phyloP scores from a whole-genome alignment of 2,113 vertebrate genomes.

The Lasiurus cinereus region DNA sequence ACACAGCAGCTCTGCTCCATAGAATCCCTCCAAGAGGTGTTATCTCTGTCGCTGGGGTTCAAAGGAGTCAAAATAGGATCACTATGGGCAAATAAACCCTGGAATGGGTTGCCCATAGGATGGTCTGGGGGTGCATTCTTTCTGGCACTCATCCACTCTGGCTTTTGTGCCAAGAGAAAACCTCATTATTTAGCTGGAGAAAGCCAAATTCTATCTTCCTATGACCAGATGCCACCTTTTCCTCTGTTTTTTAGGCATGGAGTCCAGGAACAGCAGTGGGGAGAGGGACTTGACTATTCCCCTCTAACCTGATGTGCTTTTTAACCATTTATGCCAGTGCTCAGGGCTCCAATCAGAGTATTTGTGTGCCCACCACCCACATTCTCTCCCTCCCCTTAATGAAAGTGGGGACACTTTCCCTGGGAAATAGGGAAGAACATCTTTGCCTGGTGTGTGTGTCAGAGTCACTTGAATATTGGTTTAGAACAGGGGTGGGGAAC shows the following conservation, averaged over 20 bases:
- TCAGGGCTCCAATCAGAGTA: not conserved
- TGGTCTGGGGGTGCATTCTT: not conserved
- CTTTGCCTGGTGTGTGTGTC: not conserved
- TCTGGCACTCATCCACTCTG: not conserved
- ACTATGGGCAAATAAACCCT: not conserved
- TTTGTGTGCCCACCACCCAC: not conserved
- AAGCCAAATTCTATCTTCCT: not conserved
- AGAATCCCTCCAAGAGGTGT: not conserved
- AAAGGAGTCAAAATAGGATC: not conserved
- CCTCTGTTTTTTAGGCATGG: not conserved
- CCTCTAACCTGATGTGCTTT: not conserved
- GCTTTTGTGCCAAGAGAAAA: conserved; percentile 21
- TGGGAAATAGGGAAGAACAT: not conserved
- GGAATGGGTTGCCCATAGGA: not conserved
- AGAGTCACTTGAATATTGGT: not conserved
- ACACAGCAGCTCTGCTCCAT: not conserved
- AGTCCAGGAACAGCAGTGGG: not conserved
- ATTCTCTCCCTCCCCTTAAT: not conserved
- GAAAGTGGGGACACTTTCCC: not conserved
- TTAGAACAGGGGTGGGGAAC: not conserved
- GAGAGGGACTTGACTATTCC: not conserved
- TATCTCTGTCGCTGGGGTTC: not conserved
- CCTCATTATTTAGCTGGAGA: conserved; percentile 1
- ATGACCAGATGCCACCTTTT: not conserved
- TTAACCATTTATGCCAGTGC: not conserved